Conservation (phyloP, 2,797 vertebrate genomes). For the Parauchenoglanis ngamensis region DNA sequence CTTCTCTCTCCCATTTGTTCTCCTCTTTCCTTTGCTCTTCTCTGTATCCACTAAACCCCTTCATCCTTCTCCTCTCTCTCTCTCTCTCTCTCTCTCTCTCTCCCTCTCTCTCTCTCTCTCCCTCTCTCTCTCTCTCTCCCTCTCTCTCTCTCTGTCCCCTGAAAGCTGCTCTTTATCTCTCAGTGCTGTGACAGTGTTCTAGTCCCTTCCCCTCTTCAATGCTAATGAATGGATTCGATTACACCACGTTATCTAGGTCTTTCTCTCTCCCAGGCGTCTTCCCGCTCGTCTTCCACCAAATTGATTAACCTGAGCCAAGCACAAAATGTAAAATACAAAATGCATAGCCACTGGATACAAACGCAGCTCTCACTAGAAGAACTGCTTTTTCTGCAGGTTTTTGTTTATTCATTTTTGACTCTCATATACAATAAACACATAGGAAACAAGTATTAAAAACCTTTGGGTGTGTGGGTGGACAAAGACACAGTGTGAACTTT, state of each 20-base stretch:
- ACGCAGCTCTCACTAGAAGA: neutral
- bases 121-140: neutral
- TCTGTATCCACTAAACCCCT: neutral
- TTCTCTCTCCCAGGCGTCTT: neutral
- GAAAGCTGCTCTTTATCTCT: constrained; percentile 20
- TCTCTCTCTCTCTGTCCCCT: constrained; percentile 12
- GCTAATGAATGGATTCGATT: constrained; percentile 56
- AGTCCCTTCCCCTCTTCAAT: constrained; percentile 44
- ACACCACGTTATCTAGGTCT: constrained; percentile 14
- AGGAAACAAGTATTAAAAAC: neutral
- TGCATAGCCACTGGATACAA: neutral
- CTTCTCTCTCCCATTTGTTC: neutral
- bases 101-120: neutral
- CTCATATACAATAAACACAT: neutral
- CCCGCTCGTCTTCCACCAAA: neutral
- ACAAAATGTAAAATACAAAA: constrained; percentile 9
- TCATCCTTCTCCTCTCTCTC: neutral
- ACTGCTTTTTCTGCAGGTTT: neutral
- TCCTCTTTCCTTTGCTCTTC: neutral
- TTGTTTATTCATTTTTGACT: neutral
- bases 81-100: constrained; percentile 2
- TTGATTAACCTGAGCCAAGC: constrained; percentile 19
- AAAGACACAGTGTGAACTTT: neutral
- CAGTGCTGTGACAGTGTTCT: constrained; percentile 35
- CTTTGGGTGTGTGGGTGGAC: neutral